A percentile compares a stretch with the other conserved stretches of the same genome.
These are phyloP conservation scores for Ctenodactylus gundi DNA, from an alignment of 2,113 vertebrate genomes.

Conservation along the genomic window DNA sequence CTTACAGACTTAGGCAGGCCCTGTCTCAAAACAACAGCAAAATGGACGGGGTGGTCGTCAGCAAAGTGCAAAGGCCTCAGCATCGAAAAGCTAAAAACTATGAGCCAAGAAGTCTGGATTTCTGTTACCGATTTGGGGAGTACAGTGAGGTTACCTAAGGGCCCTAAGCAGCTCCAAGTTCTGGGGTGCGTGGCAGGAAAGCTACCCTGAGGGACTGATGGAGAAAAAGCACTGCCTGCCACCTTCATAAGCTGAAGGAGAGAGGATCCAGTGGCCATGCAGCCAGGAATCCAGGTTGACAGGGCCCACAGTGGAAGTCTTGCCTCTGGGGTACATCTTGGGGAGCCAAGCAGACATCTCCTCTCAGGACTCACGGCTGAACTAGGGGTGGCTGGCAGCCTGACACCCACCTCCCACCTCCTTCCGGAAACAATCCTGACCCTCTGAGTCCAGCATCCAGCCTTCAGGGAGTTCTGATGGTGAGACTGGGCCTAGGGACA, in stretches of 20 bases:
- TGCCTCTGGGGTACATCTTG: too few relatives aligned
- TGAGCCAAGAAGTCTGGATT: background rate
- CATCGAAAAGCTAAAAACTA: too few relatives aligned
- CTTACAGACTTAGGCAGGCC: too few relatives aligned
- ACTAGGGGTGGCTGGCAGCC: background rate
- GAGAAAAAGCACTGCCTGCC: background rate
- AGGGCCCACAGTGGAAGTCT: too few relatives aligned
- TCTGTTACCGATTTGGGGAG: background rate
- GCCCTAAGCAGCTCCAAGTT: background rate
- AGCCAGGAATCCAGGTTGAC: background rate
- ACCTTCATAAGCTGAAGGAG: background rate
- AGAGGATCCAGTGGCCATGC: background rate
- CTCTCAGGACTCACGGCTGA: background rate
- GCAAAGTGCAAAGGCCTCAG: too few relatives aligned
- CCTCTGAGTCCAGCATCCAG: background rate
- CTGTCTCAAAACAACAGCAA: too few relatives aligned
- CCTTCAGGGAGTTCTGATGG: background rate
- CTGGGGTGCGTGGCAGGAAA: background rate
- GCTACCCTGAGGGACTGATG: background rate
- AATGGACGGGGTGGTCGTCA: too few relatives aligned
- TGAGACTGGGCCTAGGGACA: background rate
- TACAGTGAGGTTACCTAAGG: too few relatives aligned
- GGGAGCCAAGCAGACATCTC: too few relatives aligned
- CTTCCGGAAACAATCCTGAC: background rate
- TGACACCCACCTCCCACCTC: too few relatives aligned